Base-by-base conservation (phyloP, 2,797 vertebrate genomes). In the Aratinga solstitialis region DNA sequence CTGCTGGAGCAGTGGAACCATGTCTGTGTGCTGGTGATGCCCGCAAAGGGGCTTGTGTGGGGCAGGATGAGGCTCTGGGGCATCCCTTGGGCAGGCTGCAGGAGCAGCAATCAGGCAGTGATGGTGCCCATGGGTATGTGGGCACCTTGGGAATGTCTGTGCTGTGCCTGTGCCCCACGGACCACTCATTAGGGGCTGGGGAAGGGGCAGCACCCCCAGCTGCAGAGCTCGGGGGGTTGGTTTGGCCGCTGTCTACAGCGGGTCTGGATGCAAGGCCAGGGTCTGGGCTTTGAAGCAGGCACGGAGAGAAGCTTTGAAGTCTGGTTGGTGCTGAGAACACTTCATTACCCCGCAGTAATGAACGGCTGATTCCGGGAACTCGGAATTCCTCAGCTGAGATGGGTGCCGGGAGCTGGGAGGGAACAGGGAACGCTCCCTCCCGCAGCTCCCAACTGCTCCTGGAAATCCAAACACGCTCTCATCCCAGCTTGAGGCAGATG, bases 61-160 rank as follows among this genome's bases (percentile, higher is more conserved):
- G 11, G 4, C 30, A 23, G 19, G 42, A 13, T 19, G 12, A 0
- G 3, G 40, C 47, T 66, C 50, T 4, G 9, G 34, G 11, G 10
- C 34, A 2, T 29, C 26, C 62, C 4, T 59, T 11, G 13, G 32
- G 10, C 22, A 32, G 14, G 47, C 47, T 26, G 56, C 56, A 11
- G 69, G 29, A 47, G 34, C 69, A 29, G 42, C 3, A 2, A 29
- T 11, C 3, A 4, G n/a, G 12, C 1, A 3, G 45, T 0, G 13
- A 18, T 36, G 56, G 15, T 67, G 51, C 43, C 62, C 51, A 21
- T 1, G 2, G 0, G 5, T 29, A 19, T 0, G 59, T 2, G n/a
- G 42, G 61, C 29, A 26, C 51, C 16, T 66, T 9, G 72, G 45
- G 53, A 43, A 1, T 0, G 23, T 16, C 45, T 10, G 38, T 27